These are phyloP conservation scores for Strigamia transsilvanica DNA, from an alignment of 2,888 invertebrate genomes.

Conservation along the genomic window DNA sequence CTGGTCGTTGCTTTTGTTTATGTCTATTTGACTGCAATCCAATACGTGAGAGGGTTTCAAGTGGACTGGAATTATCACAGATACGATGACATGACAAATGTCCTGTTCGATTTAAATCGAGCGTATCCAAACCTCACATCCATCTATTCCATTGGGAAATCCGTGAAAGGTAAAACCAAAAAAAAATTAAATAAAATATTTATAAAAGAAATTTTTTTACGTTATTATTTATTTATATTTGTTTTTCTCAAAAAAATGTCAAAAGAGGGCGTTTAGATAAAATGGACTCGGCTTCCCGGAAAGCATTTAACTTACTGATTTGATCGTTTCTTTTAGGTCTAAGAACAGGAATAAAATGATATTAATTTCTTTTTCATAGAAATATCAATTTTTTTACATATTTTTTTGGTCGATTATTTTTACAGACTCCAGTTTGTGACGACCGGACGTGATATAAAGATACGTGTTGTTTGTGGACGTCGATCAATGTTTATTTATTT, in stretches of 20 bases:
- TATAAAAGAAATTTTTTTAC: no score
- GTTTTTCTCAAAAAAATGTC: no score
- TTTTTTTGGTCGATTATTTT: background rate
- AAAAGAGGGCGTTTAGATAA: background rate
- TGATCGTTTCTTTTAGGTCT: background rate
- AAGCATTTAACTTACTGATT: background rate
- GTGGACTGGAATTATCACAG: slow-evolving; percentile 87
- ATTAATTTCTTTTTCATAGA: background rate
- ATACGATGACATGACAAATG: slow-evolving; percentile 83
- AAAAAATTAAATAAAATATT: background rate
- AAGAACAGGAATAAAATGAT: background rate
- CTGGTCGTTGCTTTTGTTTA: slow-evolving; percentile 62
- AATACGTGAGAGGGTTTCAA: slow-evolving; percentile 62
- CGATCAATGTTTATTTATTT: background rate
- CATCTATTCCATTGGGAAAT: slow-evolving; percentile 91
- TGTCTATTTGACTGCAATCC: slow-evolving; percentile 62
- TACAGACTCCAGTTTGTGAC: background rate
- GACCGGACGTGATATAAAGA: background rate
- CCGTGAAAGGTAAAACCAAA: slow-evolving; percentile 78
- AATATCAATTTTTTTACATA: background rate
- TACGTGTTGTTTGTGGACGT: background rate
- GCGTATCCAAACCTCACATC: slow-evolving; percentile 86
- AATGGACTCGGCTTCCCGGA: background rate
- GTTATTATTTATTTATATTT: no score
- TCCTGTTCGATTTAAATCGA: slow-evolving; percentile 80